A percentile compares a stretch with the other conserved stretches of the same genome.
phyloP scores from a whole-genome alignment of 2,888 invertebrate species.

The Chymomyza caudatula region DNA sequence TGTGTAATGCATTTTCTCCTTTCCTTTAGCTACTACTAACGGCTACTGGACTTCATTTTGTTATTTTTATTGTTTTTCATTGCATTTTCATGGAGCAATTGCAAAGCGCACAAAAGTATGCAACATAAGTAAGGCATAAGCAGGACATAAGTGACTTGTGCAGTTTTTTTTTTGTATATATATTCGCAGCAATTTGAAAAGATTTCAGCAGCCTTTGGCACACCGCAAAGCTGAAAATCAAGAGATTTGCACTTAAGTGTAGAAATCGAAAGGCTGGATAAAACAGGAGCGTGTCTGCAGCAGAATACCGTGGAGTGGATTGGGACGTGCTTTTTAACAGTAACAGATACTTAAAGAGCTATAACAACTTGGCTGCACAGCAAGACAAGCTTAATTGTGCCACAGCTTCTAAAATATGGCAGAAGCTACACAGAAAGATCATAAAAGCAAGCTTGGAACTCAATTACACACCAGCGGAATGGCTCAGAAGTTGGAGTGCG shows the following conservation, averaged over 20 bases:
- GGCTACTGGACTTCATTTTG: slow-evolving; percentile 24
- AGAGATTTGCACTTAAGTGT: slow-evolving; percentile 48
- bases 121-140: background rate
- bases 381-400: slow-evolving; percentile 38
- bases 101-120: background rate
- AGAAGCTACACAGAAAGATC: too few species aligned
- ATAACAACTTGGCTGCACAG: slow-evolving; percentile 18
- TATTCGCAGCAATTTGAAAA: slow-evolving; percentile 24
- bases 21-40: slow-evolving; percentile 16
- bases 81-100: slow-evolving; percentile 11
- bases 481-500: too few species aligned
- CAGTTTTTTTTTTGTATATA: slow-evolving; percentile 10
- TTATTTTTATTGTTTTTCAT: slow-evolving; percentile 33
- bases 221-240: slow-evolving; percentile 42
- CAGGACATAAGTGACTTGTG: slow-evolving; percentile 1
- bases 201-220: background rate
- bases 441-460: too few species aligned
- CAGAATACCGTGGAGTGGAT: background rate
- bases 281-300: background rate
- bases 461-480: too few species aligned
- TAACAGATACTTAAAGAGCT: slow-evolving; percentile 34
- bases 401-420: slow-evolving; percentile 26
- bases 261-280: slow-evolving; percentile 40
- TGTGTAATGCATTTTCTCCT: slow-evolving; percentile 33
- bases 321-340: slow-evolving; percentile 18